These are phyloP conservation scores for Sciaenops ocellatus DNA, from an alignment of 2,797 vertebrate species.

Conservation along the genomic window DNA sequence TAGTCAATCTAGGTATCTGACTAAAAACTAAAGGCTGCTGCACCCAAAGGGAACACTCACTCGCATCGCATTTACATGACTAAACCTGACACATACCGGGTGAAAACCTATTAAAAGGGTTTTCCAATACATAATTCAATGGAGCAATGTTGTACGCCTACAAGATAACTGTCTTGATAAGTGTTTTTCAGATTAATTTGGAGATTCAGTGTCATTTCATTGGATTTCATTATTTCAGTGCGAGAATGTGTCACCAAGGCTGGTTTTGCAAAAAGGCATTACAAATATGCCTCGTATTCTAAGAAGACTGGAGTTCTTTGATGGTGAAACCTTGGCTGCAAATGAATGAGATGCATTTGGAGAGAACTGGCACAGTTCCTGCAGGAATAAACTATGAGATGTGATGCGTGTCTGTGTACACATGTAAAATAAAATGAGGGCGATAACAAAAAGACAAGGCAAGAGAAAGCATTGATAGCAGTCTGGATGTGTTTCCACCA, in stretches of 20 bases:
- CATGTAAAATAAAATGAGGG: background rate
- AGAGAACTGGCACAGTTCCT: slow-evolving; percentile 59
- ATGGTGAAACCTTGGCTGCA: slow-evolving; percentile 56
- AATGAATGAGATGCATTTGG: slow-evolving; percentile 68
- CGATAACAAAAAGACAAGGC: background rate
- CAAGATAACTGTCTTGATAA: background rate
- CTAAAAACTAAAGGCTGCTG: slow-evolving; percentile 25
- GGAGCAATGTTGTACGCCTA: background rate
- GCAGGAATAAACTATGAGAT: slow-evolving; percentile 41
- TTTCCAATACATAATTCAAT: background rate
- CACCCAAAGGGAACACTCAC: background rate
- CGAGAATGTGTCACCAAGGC: background rate
- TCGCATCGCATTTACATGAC: background rate
- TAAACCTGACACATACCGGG: background rate
- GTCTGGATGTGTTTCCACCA: slow-evolving; percentile 44
- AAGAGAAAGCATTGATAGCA: slow-evolving; percentile 4
- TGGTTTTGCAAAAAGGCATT: slow-evolving; percentile 15
- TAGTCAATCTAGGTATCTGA: slow-evolving; percentile 21
- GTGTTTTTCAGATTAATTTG: background rate
- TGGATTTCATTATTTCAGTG: background rate
- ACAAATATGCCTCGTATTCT: slow-evolving; percentile 36
- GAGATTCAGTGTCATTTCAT: background rate
- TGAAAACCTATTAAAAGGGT: background rate
- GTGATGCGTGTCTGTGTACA: slow-evolving; percentile 9
- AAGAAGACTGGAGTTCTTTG: slow-evolving; percentile 64